Conservation (phyloP, 2,888 invertebrate species). For the Drosophila robusta region DNA sequence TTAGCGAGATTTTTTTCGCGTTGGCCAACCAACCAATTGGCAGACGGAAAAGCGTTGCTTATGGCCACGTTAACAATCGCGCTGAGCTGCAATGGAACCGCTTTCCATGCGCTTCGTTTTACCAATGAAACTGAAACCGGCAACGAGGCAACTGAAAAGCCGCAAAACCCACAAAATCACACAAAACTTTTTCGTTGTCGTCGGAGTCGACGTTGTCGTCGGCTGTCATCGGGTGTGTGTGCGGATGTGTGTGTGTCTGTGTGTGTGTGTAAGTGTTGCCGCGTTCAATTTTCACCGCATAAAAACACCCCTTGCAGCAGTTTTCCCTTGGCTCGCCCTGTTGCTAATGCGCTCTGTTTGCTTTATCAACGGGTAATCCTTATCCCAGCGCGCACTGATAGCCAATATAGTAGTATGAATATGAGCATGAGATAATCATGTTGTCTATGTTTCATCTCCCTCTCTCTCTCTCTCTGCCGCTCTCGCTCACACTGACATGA, state of each 20-base stretch:
- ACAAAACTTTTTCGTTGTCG: conserved; percentile 42
- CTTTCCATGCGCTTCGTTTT: conserved; percentile 64
- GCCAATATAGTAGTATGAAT: conserved; percentile 31
- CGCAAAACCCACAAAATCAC: conserved; percentile 53
- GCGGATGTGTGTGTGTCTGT: conserved; percentile 1
- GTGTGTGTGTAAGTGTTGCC: conserved; percentile 21
- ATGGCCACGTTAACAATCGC: conserved; percentile 35
- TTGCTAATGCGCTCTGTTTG: conserved; percentile 48
- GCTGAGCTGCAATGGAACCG: conserved; percentile 58
- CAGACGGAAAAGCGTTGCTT: conserved; percentile 43
- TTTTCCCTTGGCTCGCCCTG: conserved; percentile 30
- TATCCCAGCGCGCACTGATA: conserved; percentile 52
- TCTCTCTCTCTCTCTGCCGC: neutral
- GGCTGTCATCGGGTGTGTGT: conserved; percentile 23
- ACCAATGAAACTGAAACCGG: conserved; percentile 75
- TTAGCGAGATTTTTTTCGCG: conserved; percentile 32
- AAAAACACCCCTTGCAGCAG: conserved; percentile 48
- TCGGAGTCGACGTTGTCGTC: conserved; percentile 18
- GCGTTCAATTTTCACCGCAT: conserved; percentile 31
- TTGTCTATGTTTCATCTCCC: conserved; percentile 27
- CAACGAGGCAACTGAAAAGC: conserved; percentile 57
- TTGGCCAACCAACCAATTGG: neutral
- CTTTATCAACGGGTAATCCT: conserved; percentile 58
- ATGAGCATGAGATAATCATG: conserved; percentile 47
- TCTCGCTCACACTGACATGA: neutral